These are phyloP conservation scores for Vulpes lagopus DNA, from an alignment of 2,113 vertebrate species.

Conservation along the genomic window DNA sequence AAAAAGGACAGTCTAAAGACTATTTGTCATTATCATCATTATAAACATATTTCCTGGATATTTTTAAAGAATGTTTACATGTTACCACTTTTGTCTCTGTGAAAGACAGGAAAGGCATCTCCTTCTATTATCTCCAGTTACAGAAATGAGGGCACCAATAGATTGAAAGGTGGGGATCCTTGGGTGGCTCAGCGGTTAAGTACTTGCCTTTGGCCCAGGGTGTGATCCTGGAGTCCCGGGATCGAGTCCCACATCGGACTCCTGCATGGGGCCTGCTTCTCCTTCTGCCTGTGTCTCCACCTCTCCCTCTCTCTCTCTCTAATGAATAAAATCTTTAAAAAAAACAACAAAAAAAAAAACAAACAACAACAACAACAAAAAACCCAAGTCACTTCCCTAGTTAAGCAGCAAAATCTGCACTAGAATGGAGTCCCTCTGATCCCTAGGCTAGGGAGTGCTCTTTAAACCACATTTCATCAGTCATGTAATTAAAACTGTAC, in stretches of 20 bases:
- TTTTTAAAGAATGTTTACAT: slow-evolving; percentile 12
- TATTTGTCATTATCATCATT: neutral
- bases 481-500: neutral
- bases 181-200: too few species aligned
- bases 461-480: neutral
- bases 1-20: neutral
- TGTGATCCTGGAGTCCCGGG: too few species aligned
- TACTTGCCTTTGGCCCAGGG: too few species aligned
- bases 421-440: neutral
- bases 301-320: too few species aligned
- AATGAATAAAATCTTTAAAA: too few species aligned
- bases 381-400: neutral
- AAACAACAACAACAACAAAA: too few species aligned
- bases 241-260: too few species aligned
- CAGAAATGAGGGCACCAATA: neutral
- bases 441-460: neutral
- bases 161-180: neutral
- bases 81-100: slow-evolving; percentile 1
- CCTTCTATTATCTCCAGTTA: neutral
- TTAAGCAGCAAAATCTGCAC: neutral
- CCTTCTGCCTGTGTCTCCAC: too few species aligned
- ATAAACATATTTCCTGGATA: neutral
- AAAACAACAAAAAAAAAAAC: too few species aligned
- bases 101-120: neutral
- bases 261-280: too few species aligned